Conservation (phyloP, 1,140 invertebrate species). For the Heliconius hewitsoni region DNA sequence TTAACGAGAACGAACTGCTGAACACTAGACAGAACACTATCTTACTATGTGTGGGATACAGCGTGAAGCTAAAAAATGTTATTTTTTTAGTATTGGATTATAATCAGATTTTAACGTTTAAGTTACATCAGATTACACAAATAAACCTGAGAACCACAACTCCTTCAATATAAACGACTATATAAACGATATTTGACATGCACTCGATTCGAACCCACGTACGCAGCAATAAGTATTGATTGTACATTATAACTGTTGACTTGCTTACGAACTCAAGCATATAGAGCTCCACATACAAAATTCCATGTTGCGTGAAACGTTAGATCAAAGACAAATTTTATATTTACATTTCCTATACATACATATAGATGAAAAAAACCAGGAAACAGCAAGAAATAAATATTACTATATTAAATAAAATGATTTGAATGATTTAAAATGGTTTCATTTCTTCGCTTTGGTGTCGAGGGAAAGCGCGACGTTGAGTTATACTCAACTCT, state of each 20-base stretch:
- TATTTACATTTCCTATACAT: not conserved
- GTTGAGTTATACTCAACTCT: no score
- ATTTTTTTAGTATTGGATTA: no score
- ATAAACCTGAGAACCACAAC: no score
- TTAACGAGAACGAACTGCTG: no score
- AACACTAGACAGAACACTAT: no score
- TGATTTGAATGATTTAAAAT: not conserved
- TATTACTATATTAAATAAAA: not conserved
- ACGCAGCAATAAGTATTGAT: not conserved
- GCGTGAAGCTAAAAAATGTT: no score
- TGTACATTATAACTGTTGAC: not conserved
- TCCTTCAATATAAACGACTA: no score
- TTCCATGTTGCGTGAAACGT: not conserved
- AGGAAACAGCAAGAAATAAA: not conserved
- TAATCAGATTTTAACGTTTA: no score
- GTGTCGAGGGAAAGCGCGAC: no score
- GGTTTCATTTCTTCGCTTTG: no score
- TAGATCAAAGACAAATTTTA: slow-evolving; percentile 1
- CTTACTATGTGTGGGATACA: no score
- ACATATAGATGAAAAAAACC: not conserved
- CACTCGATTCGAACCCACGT: not conserved
- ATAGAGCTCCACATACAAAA: not conserved
- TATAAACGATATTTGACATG: not conserved
- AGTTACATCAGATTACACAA: no score
- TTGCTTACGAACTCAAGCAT: not conserved